Base-by-base conservation (phyloP, 2,797 vertebrate species). In the Podargus strigoides region DNA sequence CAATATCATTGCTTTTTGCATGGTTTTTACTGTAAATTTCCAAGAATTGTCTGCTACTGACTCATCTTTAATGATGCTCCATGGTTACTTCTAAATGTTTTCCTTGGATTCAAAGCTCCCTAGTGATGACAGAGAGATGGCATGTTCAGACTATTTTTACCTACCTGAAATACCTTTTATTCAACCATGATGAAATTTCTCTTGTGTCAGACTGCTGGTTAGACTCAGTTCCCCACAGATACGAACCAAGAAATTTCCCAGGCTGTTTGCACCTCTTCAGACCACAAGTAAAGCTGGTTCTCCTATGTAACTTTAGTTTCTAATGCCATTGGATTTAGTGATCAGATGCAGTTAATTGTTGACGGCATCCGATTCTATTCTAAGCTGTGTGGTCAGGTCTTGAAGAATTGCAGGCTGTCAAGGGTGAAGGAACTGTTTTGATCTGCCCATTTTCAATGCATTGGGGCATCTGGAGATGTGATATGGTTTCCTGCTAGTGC, bases 21-120 rank as follows among this genome's bases (percentile, higher is more conserved):
- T 3, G 6, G 10, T 13, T 56, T 24, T 56, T 42, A 1, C 5
- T 23, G 34, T 32, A 5, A 18, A 24, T 62, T 49, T 49, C 78
- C 81, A 34, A 34, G 70, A 68, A 41, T 36, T 59, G 4, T 37
- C 81, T 78, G 62, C 1, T 46, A 32, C 39, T 89, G 89, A 79
- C 60, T 87, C 82, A 82, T 5, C 67, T 41, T 21, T 34, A 11
- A 3, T 23, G 72, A 4, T 14, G 36, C 58, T 70, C 55, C 53
- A 18, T 80, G 53, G 76, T 74, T 85, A 72, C 62, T 59, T 63
- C 82, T 39, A 27, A 77, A 83, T 86, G 69, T 86, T 94, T 95
- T 14, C 85, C 90, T 56, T 27, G 73, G 34, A 67, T 52, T 84
- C 62, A 0, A 12, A 46, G 78, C 63, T 86, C 32, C 68, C 28